Conservation (phyloP, 2,797 vertebrate genomes). For the Poecilia velifera region DNA sequence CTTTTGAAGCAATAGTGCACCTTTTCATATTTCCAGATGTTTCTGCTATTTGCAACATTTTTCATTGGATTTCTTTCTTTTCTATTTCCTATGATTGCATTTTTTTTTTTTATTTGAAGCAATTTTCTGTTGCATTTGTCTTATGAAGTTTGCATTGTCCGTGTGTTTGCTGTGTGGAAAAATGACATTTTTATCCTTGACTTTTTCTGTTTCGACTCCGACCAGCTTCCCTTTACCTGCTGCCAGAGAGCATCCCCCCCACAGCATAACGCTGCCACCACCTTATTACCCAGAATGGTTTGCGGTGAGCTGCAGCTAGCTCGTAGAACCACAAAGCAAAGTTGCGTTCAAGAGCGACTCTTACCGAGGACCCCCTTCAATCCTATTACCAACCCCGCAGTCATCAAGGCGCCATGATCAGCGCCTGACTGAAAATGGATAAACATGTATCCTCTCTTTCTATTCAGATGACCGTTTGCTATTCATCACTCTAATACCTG, state of each 20-base stretch:
- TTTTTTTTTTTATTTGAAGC: background rate
- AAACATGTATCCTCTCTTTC: constrained; percentile 79
- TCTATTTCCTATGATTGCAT: no score
- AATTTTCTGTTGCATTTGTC: constrained; percentile 26
- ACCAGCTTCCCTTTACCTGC: background rate
- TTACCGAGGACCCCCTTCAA: constrained; percentile 53
- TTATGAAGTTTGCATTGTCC: background rate
- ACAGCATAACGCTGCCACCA: background rate
- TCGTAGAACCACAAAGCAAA: background rate
- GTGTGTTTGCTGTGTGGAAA: no score
- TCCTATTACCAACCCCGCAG: constrained; percentile 60
- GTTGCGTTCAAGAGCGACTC: background rate
- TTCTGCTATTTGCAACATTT: no score
- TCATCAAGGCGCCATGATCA: constrained; percentile 74
- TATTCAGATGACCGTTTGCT: constrained; percentile 78
- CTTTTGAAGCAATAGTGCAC: no score
- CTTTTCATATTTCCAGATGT: no score
- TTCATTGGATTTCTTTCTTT: no score
- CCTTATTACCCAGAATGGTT: background rate
- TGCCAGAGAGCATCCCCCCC: background rate
- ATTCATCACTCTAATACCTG: constrained; percentile 80
- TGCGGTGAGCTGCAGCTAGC: background rate
- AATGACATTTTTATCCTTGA: no score
- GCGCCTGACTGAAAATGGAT: constrained; percentile 75
- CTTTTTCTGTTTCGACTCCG: background rate